These are phyloP conservation scores for Aphis craccivora DNA, from an alignment of 1,140 invertebrate species.

Conservation along the genomic window DNA sequence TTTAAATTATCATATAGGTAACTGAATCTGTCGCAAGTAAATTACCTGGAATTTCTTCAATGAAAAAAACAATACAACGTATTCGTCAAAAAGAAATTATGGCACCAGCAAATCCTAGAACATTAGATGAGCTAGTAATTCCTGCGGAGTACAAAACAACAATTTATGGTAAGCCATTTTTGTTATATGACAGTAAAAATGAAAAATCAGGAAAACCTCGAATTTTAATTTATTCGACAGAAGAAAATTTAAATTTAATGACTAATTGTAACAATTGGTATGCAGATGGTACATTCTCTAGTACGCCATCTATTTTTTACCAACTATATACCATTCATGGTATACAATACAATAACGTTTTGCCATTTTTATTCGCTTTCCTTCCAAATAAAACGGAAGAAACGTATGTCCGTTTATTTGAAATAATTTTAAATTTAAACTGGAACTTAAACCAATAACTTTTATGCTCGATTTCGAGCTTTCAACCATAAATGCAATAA, in stretches of 20 bases:
- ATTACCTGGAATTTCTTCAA: background rate
- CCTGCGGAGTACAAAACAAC: background rate
- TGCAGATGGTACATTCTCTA: background rate
- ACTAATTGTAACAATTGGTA: background rate
- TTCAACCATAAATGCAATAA: too few relatives aligned
- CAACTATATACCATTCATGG: background rate
- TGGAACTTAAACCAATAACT: too few relatives aligned
- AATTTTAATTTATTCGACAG: background rate
- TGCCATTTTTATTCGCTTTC: background rate
- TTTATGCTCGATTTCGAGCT: too few relatives aligned
- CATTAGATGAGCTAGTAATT: too few relatives aligned
- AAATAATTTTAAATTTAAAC: constrained; percentile 2
- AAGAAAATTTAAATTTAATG: background rate
- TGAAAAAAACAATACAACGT: too few relatives aligned
- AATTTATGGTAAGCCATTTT: background rate
- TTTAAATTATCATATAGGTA: background rate
- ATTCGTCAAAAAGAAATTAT: too few relatives aligned
- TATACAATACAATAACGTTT: constrained; percentile 6
- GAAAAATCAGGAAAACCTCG: background rate
- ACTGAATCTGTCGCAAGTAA: background rate
- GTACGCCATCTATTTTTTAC: background rate
- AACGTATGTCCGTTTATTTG: background rate
- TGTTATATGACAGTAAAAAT: background rate
- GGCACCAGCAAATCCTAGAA: too few relatives aligned
- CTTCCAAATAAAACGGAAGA: constrained; percentile 9